These are phyloP conservation scores for Dendrocopos noguchii DNA, from an alignment of 2,113 vertebrate genomes.

Conservation along the genomic window DNA sequence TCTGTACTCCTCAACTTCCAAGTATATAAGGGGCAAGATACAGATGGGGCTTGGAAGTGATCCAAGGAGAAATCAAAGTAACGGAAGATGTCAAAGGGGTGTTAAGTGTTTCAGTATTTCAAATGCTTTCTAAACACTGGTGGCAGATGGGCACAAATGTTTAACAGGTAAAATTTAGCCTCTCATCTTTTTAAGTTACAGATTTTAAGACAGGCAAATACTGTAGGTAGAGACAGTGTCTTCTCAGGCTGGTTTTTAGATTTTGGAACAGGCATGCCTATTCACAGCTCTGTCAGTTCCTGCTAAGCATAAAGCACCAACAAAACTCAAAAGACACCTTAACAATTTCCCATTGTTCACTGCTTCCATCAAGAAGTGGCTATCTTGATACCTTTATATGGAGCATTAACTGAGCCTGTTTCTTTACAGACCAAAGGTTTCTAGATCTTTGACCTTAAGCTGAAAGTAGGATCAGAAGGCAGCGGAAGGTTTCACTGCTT, in stretches of 20 bases:
- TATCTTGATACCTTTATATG: not conserved
- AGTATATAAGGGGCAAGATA: constrained; percentile 10
- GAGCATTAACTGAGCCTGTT: not conserved
- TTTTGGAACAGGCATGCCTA: not conserved
- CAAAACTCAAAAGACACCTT: not conserved
- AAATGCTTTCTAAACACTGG: not conserved
- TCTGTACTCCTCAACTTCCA: constrained; percentile 1
- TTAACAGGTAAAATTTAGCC: constrained; percentile 2
- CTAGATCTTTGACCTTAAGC: not conserved
- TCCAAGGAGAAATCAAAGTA: constrained; percentile 22
- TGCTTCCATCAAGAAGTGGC: not conserved
- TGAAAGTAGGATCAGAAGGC: not conserved
- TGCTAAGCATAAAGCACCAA: not conserved
- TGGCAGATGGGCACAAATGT: not conserved
- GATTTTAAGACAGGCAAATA: not conserved
- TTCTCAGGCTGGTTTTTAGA: not conserved
- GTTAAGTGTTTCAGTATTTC: not conserved
- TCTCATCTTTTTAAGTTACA: not conserved
- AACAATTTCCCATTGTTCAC: not conserved
- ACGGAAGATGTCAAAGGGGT: not conserved
- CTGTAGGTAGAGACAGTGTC: not conserved
- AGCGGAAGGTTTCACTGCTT: not conserved
- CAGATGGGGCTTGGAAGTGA: not conserved
- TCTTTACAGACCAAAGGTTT: not conserved
- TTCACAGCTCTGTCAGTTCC: not conserved